phyloP scores from a whole-genome alignment of 2,888 invertebrate genomes.

The Trichopria drosophilae region DNA sequence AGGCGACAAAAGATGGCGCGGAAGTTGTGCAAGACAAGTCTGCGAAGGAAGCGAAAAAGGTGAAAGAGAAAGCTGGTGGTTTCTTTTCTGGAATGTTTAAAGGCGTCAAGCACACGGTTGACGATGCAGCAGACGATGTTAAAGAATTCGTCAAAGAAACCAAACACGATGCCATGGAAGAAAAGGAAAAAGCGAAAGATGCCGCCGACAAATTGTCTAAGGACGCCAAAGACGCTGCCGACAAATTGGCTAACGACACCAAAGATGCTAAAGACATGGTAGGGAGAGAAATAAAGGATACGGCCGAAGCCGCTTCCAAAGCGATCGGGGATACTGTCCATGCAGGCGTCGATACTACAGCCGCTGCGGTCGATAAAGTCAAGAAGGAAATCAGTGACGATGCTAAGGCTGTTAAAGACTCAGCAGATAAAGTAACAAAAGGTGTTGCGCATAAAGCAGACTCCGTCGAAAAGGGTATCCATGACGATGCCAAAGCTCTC shows the following conservation, averaged over 20 bases:
- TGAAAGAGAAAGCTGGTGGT: slow-evolving; percentile 35
- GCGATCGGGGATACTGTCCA: slow-evolving; percentile 56
- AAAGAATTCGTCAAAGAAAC: slow-evolving; percentile 30
- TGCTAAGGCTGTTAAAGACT: too few relatives aligned
- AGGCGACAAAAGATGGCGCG: too few relatives aligned
- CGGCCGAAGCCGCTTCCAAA: too few relatives aligned
- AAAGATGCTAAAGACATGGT: slow-evolving; percentile 35
- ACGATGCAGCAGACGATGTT: slow-evolving; percentile 42
- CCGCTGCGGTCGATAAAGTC: slow-evolving; percentile 54
- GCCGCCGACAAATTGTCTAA: slow-evolving; percentile 27
- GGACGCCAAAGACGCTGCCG: slow-evolving; percentile 36
- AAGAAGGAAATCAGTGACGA: too few relatives aligned
- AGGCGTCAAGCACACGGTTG: slow-evolving; percentile 58
- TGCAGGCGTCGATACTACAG: slow-evolving; percentile 47
- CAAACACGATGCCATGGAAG: slow-evolving; percentile 55
- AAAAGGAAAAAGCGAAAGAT: slow-evolving; percentile 58
- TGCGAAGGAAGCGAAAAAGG: too few relatives aligned
- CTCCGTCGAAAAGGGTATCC: too few relatives aligned
- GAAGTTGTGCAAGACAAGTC: too few relatives aligned
- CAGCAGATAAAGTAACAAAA: too few relatives aligned
- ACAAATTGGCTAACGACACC: slow-evolving; percentile 31
- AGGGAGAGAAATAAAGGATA: slow-evolving; percentile 47
- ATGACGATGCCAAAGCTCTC: too few relatives aligned
- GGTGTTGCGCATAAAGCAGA: too few relatives aligned
- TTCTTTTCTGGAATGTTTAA: slow-evolving; percentile 26